Percentiles rank a stretch among this genome's conserved stretches.
Conservation (phyloP, 2,113 vertebrate genomes). For the Cavia porcellus region DNA sequence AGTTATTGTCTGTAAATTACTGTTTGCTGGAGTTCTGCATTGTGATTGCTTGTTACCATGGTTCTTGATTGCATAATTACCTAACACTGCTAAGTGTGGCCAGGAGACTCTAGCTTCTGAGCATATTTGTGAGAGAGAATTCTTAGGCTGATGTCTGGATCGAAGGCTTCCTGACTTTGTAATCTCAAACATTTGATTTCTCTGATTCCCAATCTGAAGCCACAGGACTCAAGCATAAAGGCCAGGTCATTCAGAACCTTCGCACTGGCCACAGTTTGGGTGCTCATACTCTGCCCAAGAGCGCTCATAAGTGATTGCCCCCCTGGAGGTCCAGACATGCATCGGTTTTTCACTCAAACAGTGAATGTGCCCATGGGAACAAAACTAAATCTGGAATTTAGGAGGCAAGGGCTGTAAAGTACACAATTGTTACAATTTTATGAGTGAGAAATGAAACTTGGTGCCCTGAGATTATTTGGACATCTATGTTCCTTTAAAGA, state of each 20-base stretch:
- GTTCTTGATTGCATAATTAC: background rate
- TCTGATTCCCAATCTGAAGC: background rate
- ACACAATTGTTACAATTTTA: background rate
- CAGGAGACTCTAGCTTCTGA: background rate
- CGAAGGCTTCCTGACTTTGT: background rate
- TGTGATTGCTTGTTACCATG: background rate
- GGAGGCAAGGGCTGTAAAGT: background rate
- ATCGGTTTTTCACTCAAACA: background rate
- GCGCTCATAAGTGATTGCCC: background rate
- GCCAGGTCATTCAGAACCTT: background rate
- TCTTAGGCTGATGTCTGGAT: background rate
- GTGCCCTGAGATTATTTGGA: background rate
- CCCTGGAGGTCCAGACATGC: background rate
- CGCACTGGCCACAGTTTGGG: background rate
- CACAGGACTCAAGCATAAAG: background rate
- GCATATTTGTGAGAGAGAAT: background rate
- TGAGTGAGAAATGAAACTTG: background rate
- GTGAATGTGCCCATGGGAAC: background rate
- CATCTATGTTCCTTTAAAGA: background rate
- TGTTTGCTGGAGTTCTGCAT: background rate
- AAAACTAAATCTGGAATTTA: background rate
- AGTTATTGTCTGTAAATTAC: conserved; percentile 5
- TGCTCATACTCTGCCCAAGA: background rate
- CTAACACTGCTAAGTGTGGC: background rate
- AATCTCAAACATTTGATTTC: background rate